phyloP scores from a whole-genome alignment of 2,113 vertebrate species.

The Typhlomys cinereus region DNA sequence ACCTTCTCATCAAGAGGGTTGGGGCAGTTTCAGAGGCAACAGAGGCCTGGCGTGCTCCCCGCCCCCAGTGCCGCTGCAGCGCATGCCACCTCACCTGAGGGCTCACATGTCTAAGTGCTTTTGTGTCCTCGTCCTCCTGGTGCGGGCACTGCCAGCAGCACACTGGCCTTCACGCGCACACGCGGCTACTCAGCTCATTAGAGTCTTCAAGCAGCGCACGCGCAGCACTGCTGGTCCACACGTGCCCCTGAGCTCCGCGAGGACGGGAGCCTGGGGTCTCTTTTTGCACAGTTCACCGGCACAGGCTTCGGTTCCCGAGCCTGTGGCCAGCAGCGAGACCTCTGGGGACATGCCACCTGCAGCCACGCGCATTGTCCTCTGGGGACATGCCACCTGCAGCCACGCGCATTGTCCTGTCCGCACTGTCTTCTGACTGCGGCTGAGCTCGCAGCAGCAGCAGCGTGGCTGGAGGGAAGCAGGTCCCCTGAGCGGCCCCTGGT shows the following conservation, averaged over 20 bases:
- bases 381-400: neutral
- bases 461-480: neutral
- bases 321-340: too few species aligned
- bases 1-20: neutral
- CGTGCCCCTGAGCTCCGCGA: neutral
- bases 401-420: neutral
- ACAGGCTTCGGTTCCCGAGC: rapidly evolving
- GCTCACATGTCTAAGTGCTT: neutral
- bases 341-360: neutral
- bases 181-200: too few species aligned
- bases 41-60: neutral
- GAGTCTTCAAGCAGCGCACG: neutral
- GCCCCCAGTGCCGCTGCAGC: neutral
- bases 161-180: neutral
- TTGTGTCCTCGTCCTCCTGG: neutral
- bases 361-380: neutral
- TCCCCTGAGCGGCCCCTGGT: neutral
- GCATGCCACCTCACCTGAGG: neutral
- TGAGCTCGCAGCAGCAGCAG: too few species aligned
- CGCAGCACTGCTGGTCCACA: neutral
- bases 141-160: neutral
- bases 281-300: too few species aligned
- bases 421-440: neutral
- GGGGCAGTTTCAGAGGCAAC: neutral
- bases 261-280: too few species aligned